Evolutionary conservation across 1,140 invertebrate species (phyloP).

Genomic region (Cotesia glomerata): DNA sequence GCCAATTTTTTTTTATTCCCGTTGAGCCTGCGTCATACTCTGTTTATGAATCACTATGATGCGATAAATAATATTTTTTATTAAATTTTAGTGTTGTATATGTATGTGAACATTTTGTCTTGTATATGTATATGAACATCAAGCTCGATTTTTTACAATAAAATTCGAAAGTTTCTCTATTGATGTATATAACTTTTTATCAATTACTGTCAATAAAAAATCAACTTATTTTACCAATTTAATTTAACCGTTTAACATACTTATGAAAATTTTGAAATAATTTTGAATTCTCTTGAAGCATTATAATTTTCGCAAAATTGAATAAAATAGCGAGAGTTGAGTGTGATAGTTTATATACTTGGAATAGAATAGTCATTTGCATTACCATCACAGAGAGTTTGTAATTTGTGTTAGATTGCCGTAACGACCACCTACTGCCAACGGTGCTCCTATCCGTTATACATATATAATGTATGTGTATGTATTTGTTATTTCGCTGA

Average conservation of each 20-base stretch:
- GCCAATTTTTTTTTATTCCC: no score
- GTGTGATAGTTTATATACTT: constrained; percentile 8
- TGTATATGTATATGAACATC: no score
- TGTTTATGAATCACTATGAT: no score
- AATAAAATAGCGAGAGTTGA: not conserved
- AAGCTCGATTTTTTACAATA: no score
- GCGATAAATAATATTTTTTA: no score
- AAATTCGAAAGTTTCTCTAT: no score
- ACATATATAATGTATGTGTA: not conserved
- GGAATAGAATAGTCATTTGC: constrained; percentile 15
- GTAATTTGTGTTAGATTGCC: not conserved
- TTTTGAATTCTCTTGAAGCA: not conserved
- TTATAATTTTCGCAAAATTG: not conserved
- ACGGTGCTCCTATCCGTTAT: not conserved
- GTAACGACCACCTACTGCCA: not conserved
- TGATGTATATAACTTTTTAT: no score
- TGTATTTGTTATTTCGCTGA: constrained; percentile 6
- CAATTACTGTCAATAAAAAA: no score
- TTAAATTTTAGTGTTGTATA: no score
- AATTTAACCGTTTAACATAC: not conserved
- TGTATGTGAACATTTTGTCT: no score
- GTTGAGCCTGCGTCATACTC: no score
- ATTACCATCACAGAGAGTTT: constrained; percentile 10
- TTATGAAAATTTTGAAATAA: not conserved
- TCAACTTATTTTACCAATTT: no score